A percentile compares a stretch with the other conserved stretches of the same genome.
Conservation (phyloP, 2,888 invertebrate genomes). For the Linnaemya tessellans region DNA sequence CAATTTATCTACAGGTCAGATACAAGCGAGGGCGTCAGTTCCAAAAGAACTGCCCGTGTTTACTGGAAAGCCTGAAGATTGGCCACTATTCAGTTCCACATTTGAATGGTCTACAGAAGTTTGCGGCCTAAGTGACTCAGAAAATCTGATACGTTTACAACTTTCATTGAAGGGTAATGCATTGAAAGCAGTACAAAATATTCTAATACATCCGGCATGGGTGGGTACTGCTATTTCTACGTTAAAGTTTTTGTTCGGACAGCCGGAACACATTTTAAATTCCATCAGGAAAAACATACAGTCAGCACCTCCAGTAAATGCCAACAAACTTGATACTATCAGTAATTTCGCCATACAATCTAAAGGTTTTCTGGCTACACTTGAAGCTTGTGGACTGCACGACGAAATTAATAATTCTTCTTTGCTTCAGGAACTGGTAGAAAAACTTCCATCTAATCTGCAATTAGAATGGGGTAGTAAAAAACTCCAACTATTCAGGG, state of each 20-base stretch:
- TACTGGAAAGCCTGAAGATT: constrained; percentile 55
- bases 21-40: constrained; percentile 42
- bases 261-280: constrained; percentile 25
- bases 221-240: constrained; percentile 45
- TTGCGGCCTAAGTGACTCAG: constrained; percentile 58
- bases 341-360: constrained; percentile 49
- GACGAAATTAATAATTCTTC: constrained; percentile 53
- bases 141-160: constrained; percentile 63
- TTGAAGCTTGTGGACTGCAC: constrained; percentile 43
- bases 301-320: constrained; percentile 29
- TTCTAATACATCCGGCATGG: constrained; percentile 56
- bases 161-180: constrained; percentile 38
- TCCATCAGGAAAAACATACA: constrained; percentile 47
- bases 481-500: too few relatives aligned
- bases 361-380: constrained; percentile 40
- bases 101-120: constrained; percentile 60
- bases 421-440: too few relatives aligned
- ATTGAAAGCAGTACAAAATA: constrained; percentile 42
- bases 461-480: too few relatives aligned
- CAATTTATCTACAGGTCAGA: neutral
- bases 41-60: constrained; percentile 57
- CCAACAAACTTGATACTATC: constrained; percentile 41
- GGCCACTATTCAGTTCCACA: constrained; percentile 61
- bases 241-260: constrained; percentile 27
- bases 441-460: too few relatives aligned